Base-by-base conservation (phyloP, 2,113 vertebrate species). In the Charadrius vociferus region DNA sequence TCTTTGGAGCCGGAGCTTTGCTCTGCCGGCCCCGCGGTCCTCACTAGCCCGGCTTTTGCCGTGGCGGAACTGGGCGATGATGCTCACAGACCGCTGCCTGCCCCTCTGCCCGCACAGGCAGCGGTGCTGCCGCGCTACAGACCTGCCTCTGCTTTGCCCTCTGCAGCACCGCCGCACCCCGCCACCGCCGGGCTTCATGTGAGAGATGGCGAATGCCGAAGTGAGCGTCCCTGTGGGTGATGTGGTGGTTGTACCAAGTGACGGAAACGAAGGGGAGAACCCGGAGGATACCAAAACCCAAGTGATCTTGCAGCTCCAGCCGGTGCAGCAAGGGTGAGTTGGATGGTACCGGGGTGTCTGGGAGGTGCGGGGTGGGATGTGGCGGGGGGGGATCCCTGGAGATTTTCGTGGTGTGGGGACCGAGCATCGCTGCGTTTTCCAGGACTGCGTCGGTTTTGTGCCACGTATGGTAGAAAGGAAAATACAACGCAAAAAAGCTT, bases 201-300 rank as follows among this genome's bases (percentile, higher is more conserved):
- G 97, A 98, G 97, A 98, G 97, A 99, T 99, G 99, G 99, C 99
- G 47, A 99, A 99, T 93, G 98, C 98, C 32, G 99, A 99, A 97
- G 99, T 99, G 90, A 99, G 99, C 81, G 98, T 99, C 98, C 99
- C 99, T 90, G 98, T 99, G 96, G 99, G 98, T 87, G 98, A 99
- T 94, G 98, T 99, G 94, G 98, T 98, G 96, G 98, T 98, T 90
- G 98, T 98, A 90, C 99, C 99, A 97, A 98, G 98, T 83, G 99
- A 98, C 4, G 98, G 98, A 19, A 99, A 97, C 59, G 99, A 99
- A 88, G 98, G 98, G 63, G 99, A 98, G 87, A 98, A 98, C 12
- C 98, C 98, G 59, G 99, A 99, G 97, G 98, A 98, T 43, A 99
- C 98, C 84, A 99, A 99, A 97, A 99, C 99, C 81, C 99, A 99